Evolutionary conservation across 2,888 invertebrate species (phyloP).

Genomic region (Chouioia cunea): DNA sequence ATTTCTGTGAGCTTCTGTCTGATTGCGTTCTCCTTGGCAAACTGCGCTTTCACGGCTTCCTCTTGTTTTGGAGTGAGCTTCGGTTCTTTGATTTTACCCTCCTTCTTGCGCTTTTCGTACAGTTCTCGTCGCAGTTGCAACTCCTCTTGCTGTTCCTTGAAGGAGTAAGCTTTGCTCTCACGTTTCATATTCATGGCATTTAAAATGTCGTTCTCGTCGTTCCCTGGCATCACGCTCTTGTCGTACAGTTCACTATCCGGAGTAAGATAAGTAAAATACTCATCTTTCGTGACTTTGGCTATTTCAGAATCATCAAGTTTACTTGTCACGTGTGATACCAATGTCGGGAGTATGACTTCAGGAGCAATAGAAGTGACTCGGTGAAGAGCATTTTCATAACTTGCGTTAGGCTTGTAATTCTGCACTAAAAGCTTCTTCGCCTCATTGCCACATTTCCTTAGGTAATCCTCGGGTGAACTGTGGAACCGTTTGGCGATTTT

Average conservation of each 20-base stretch:
- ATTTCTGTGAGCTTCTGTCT: conserved; percentile 75
- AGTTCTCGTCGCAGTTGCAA: conserved; percentile 91
- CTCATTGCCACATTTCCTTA: conserved; percentile 72
- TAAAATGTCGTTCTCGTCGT: conserved; percentile 68
- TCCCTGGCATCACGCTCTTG: conserved; percentile 82
- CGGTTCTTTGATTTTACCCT: conserved; percentile 82
- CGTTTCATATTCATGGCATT: conserved; percentile 85
- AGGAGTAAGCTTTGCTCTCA: conserved; percentile 96
- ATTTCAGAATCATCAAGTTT: conserved; percentile 77
- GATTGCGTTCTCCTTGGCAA: conserved; percentile 86
- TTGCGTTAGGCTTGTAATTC: conserved; percentile 71
- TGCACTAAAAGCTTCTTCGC: conserved; percentile 76
- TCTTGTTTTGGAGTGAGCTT: conserved; percentile 89
- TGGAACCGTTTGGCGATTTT: conserved; percentile 74
- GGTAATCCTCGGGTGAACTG: conserved; percentile 73
- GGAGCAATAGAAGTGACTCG: conserved; percentile 78
- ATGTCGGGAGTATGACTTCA: conserved; percentile 74
- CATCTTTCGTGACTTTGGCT: conserved; percentile 80
- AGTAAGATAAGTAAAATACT: conserved; percentile 84
- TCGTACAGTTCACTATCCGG: conserved; percentile 94
- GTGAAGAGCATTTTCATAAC: conserved; percentile 80
- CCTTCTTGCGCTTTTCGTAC: conserved; percentile 86
- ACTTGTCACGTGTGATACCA: conserved; percentile 74
- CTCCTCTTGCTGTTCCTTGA: conserved; percentile 96
- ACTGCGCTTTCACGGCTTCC: conserved; percentile 88